Percentiles rank a stretch among this genome's conserved stretches.
phyloP scores from a whole-genome alignment of 2,888 invertebrate genomes.

The Hirtodrosophila histrioides region DNA sequence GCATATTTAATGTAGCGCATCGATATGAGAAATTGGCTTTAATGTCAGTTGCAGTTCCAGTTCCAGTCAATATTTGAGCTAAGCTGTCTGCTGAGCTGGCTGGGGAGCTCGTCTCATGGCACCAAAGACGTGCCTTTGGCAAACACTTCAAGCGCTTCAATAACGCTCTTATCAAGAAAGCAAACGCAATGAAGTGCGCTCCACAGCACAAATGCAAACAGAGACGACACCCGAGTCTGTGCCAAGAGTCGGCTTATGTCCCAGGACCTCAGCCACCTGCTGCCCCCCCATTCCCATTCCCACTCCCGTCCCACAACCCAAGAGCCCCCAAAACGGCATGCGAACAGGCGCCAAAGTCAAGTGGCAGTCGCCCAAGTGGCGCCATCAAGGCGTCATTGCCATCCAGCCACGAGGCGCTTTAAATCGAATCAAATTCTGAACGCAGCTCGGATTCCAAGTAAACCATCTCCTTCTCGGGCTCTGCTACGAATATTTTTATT shows the following conservation, averaged over 20 bases:
- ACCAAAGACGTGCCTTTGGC: conserved; percentile 53
- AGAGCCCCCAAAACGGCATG: neutral
- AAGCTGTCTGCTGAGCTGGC: conserved; percentile 12
- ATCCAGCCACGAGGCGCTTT: conserved; percentile 6
- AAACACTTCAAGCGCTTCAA: conserved; percentile 55
- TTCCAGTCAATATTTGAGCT: conserved; percentile 52
- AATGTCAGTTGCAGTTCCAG: conserved; percentile 46
- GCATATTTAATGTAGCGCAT: conserved; percentile 51
- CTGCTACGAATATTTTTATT: conserved; percentile 39
- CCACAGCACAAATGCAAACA: conserved; percentile 59
- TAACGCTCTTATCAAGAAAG: conserved; percentile 47
- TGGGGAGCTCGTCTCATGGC: conserved; percentile 18
- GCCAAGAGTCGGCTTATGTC: conserved; percentile 18
- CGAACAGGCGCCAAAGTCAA: conserved; percentile 46
- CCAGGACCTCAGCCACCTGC: conserved; percentile 21
- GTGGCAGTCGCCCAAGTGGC: conserved; percentile 28
- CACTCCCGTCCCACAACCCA: neutral
- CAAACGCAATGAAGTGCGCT: conserved; percentile 58
- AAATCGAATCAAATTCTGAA: conserved; percentile 48
- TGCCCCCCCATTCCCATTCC: neutral
- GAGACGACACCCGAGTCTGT: conserved; percentile 9
- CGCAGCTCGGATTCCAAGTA: conserved; percentile 32
- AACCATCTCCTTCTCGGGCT: neutral
- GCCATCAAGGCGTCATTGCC: conserved; percentile 23
- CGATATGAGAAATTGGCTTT: conserved; percentile 40